Conservation (phyloP, 2,888 invertebrate species). For the Cosmia pyralina region DNA sequence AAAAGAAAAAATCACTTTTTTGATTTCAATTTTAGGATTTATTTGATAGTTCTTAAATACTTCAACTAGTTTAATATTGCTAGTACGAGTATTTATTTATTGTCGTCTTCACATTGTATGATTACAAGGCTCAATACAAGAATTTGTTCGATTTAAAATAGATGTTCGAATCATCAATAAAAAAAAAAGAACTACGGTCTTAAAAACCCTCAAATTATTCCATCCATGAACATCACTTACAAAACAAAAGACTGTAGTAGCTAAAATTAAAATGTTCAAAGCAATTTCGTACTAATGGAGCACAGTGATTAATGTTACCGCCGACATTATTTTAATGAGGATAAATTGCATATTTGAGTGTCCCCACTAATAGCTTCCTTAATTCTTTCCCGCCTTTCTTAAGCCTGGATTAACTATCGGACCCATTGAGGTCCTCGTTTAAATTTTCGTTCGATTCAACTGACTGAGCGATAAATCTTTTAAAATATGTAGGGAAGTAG, state of each 20-base stretch:
- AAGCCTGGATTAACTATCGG: conserved; percentile 72
- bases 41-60: no score
- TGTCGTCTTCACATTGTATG: background rate
- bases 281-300: conserved; percentile 83
- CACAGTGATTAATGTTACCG: conserved; percentile 84
- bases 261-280: conserved; percentile 80
- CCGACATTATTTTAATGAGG: conserved; percentile 87
- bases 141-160: background rate
- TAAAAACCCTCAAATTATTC: conserved; percentile 35
- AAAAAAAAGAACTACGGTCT: background rate
- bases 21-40: no score
- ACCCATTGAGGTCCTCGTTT: conserved; percentile 48
- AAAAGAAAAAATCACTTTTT: no score
- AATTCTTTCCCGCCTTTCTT: conserved; percentile 79
- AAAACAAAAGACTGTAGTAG: conserved; percentile 52
- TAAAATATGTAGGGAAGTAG: background rate
- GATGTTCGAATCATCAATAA: background rate
- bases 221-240: conserved; percentile 30
- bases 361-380: conserved; percentile 79
- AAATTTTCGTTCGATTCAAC: conserved; percentile 38
- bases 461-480: conserved; percentile 31
- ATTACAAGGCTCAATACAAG: background rate
- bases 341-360: conserved; percentile 86
- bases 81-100: no score
- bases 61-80: no score